phyloP scores from a whole-genome alignment of 2,888 invertebrate genomes.

The Stratiomys singularior region DNA sequence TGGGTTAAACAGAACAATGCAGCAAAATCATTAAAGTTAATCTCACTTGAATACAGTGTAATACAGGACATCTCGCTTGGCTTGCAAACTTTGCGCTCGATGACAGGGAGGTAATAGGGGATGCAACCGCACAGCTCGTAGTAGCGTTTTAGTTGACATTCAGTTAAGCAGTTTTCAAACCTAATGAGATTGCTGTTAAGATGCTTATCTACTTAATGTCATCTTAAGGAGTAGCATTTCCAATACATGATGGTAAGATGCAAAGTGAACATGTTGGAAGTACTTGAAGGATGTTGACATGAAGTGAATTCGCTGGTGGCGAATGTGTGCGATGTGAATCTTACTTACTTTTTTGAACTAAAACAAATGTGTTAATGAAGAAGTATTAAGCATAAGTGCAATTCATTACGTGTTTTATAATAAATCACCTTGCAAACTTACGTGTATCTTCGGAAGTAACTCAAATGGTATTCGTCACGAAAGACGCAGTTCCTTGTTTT shows the following conservation, averaged over 20 bases:
- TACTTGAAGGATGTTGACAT: too few species aligned
- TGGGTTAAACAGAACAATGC: neutral
- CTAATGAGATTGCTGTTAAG: constrained; percentile 33
- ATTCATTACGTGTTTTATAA: too few species aligned
- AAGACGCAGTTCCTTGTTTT: constrained; percentile 19
- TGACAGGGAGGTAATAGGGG: constrained; percentile 37
- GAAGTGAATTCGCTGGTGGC: too few species aligned
- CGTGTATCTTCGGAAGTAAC: constrained; percentile 32
- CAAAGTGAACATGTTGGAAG: too few species aligned
- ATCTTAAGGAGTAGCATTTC: neutral
- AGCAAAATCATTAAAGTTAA: constrained; percentile 9
- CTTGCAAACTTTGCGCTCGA: constrained; percentile 1
- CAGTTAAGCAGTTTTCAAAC: constrained; percentile 48
- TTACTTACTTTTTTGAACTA: too few species aligned
- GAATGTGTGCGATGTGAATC: too few species aligned
- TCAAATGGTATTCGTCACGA: constrained; percentile 30
- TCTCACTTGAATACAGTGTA: constrained; percentile 26
- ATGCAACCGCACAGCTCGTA: constrained; percentile 44
- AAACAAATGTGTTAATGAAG: too few species aligned
- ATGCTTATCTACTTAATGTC: too few species aligned
- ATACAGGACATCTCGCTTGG: constrained; percentile 26
- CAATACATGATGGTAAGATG: too few species aligned
- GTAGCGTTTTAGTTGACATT: constrained; percentile 46
- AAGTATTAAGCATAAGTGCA: too few species aligned
- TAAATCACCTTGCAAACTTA: neutral